Base-by-base conservation (phyloP, 2,888 invertebrate genomes). In the Polymixis flavicincta region DNA sequence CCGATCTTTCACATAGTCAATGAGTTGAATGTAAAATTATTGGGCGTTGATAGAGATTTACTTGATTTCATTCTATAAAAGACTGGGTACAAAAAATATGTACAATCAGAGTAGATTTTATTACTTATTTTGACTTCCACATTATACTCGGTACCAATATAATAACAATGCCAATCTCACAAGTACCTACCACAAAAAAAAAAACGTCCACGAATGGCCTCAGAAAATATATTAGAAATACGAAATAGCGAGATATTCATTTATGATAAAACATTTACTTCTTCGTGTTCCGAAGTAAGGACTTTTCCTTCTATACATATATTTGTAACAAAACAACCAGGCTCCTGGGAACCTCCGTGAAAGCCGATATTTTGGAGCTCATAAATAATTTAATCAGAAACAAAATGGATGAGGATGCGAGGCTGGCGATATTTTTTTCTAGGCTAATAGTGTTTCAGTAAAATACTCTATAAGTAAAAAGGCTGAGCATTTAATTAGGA, bases 311-410 rank as follows among this genome's bases (percentile, higher is more conserved):
- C 70, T 84, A 85, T 80, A 83, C 59, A 74, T 85, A 74, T 77
- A 76, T 82, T 78, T 84, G 76, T 84, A 75, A 71, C 73, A 80
- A 82, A 87, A 78, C 78, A 80, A 70, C 68, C 71, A 68, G 77
- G 52, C 84, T 67, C 79, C 70, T 52, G 80, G 84, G 83, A 87
- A 77, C 74, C 63, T 69, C 14, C 17, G 71, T 69, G 86, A 65
- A 79, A 84, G 76, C 86, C 86, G 84, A 87, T 87, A 86, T 87
- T 87, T 87, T 87, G 84, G 67, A 65, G 80, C 84, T 87, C 87
- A 85, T 87, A 87, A 85, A 87, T 87, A 87, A 86, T 87, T 85
- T 87, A 87, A 86, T 86, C 85, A 82, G 66, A 84, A 85, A 79
- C 68, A 83, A 86, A 87, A 85, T 82, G 84, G 74, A 78, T 83